Conservation (phyloP, 2,113 vertebrate species). For the Numenius arquata region DNA sequence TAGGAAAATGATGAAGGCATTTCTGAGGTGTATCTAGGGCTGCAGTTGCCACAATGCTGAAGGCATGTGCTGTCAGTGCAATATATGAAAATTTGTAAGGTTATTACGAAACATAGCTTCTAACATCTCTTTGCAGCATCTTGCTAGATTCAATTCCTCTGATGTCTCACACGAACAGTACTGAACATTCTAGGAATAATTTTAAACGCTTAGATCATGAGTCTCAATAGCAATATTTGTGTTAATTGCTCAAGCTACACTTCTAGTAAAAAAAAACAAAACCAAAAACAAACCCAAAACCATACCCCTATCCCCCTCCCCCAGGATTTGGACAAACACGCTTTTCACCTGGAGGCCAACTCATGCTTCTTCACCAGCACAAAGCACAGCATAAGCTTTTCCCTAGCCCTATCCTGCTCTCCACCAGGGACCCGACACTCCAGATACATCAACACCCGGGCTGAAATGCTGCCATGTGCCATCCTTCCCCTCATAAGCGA, state of each 20-base stretch:
- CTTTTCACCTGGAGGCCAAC: background rate
- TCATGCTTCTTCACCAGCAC: background rate
- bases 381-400: background rate
- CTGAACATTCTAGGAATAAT: background rate
- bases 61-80: background rate
- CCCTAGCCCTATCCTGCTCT: background rate
- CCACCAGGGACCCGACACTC: background rate
- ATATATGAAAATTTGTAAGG: background rate
- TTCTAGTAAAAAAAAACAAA: background rate
- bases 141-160: background rate
- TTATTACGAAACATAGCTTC: background rate
- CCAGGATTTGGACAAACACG: background rate
- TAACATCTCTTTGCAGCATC: background rate
- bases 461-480: fast-evolving
- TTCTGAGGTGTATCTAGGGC: background rate
- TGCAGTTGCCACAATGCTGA: background rate
- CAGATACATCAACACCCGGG: background rate
- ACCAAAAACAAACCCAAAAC: background rate
- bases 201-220: background rate
- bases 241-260: background rate
- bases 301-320: background rate
- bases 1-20: background rate
- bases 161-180: background rate
- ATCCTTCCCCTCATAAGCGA: fast-evolving
- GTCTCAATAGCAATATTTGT: background rate